Conservation (phyloP, 2,797 vertebrate genomes). For the Scomberomorus guttatus region DNA sequence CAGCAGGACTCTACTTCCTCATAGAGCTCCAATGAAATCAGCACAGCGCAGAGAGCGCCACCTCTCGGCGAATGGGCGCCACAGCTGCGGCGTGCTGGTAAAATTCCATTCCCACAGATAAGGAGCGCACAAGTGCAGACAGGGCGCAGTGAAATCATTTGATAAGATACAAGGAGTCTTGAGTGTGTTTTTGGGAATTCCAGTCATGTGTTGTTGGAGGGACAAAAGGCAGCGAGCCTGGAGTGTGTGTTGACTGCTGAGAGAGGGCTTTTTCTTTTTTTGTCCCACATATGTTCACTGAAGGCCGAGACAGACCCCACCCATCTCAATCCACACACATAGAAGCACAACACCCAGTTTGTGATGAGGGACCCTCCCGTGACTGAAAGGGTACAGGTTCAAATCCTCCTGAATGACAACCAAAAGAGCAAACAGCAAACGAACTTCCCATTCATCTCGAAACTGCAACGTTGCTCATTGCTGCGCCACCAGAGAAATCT, state of each 20-base stretch:
- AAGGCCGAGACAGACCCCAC: constrained; percentile 59
- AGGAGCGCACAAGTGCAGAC: constrained; percentile 44
- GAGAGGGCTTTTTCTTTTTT: not conserved
- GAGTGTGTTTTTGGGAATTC: constrained; percentile 35
- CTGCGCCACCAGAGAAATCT: not conserved
- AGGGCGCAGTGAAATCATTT: constrained; percentile 42
- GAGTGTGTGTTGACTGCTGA: not conserved
- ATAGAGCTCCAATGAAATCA: constrained; percentile 7
- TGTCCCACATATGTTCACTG: not conserved
- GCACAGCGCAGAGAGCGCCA: constrained; percentile 64
- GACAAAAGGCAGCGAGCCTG: not conserved
- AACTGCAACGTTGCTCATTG: not conserved
- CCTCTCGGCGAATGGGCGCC: constrained; percentile 35
- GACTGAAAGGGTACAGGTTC: constrained; percentile 10
- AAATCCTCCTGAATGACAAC: not conserved
- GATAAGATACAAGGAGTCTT: constrained; percentile 52
- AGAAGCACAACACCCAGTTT: constrained; percentile 8
- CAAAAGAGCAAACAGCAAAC: not conserved
- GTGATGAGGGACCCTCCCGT: not conserved
- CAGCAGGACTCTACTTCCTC: constrained; percentile 74
- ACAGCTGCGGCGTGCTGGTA: constrained; percentile 64
- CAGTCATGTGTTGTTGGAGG: constrained; percentile 16
- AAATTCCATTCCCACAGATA: constrained; percentile 82
- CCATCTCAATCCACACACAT: constrained; percentile 45
- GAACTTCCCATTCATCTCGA: not conserved